phyloP scores from a whole-genome alignment of 92 coral and sea anemone species.

The Epizoanthus stellaris region DNA sequence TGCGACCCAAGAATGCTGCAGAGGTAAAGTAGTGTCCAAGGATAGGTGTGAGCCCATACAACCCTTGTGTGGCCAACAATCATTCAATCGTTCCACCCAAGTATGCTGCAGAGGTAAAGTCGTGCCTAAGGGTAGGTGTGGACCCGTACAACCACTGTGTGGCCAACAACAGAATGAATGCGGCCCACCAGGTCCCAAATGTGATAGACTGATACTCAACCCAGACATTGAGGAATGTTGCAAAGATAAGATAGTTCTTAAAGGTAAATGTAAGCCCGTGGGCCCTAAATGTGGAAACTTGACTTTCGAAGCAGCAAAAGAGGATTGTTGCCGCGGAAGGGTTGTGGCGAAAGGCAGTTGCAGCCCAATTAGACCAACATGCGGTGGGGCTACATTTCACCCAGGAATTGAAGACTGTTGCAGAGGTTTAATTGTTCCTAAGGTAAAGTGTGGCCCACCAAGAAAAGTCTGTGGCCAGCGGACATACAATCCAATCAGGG shows the following conservation, averaged over 20 bases:
- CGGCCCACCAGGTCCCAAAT: neutral
- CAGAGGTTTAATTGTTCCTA: conserved; percentile 34
- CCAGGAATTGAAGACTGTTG: conserved; percentile 20
- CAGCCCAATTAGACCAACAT: neutral
- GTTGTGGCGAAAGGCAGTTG: conserved; percentile 17
- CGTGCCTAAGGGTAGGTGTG: conserved; percentile 2
- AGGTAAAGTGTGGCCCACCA: conserved; percentile 26
- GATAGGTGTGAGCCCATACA: neutral
- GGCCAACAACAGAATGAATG: neutral
- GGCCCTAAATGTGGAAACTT: conserved; percentile 30
- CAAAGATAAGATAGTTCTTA: neutral
- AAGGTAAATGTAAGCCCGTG: conserved; percentile 6
- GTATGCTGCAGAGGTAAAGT: conserved; percentile 14
- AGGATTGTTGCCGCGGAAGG: conserved; percentile 29
- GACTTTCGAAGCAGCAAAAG: conserved; percentile 8
- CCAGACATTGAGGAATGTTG: conserved; percentile 16
- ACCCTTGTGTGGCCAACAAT: neutral
- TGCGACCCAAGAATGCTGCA: conserved; percentile 1
- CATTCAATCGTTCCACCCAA: neutral
- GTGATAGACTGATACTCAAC: neutral
- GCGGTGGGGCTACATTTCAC: neutral
- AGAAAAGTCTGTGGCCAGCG: conserved; percentile 29
- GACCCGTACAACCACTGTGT: neutral
- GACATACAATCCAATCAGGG: conserved; percentile 12
- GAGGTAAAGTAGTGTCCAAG: neutral